A percentile compares a stretch with the other conserved stretches of the same genome.
Evolutionary conservation across 2,797 vertebrate species (phyloP).

Genomic region (Sebastes kiyomatsui): DNA sequence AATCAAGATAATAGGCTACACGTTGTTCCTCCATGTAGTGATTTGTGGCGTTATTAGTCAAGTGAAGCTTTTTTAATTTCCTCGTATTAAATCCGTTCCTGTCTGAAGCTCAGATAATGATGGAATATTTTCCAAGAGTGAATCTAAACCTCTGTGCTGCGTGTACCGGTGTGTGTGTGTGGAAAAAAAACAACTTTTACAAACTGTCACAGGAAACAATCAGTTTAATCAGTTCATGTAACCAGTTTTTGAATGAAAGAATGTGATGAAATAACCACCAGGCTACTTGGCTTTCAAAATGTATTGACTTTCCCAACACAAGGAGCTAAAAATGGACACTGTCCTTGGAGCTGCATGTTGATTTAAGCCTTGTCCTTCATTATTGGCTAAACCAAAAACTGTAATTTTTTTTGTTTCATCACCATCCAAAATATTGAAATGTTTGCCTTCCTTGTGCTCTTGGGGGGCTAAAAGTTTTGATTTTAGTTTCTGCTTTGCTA

Average conservation of each 20-base stretch:
- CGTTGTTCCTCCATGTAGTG: conserved; percentile 29
- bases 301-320: neutral
- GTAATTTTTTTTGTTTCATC: neutral
- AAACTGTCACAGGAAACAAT: neutral
- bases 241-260: neutral
- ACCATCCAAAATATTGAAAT: neutral
- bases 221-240: neutral
- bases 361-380: neutral
- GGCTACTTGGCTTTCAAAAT: neutral
- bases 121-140: neutral
- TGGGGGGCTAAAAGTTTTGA: neutral
- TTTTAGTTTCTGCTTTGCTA: neutral
- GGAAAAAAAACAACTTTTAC: neutral
- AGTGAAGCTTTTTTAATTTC: conserved; percentile 45
- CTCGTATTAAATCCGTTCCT: conserved; percentile 19
- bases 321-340: neutral
- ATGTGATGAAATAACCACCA: neutral
- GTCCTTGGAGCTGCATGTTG: neutral
- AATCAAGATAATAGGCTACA: conserved; percentile 40
- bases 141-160: neutral
- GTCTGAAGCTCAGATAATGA: conserved; percentile 12
- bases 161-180: neutral
- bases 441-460: neutral
- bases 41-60: conserved; percentile 47
- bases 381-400: neutral